Evolutionary conservation across 2,113 vertebrate species (phyloP), one percentile per base, ranked within the genome.

Genomic region (Macroglossus sobrinus): DNA sequence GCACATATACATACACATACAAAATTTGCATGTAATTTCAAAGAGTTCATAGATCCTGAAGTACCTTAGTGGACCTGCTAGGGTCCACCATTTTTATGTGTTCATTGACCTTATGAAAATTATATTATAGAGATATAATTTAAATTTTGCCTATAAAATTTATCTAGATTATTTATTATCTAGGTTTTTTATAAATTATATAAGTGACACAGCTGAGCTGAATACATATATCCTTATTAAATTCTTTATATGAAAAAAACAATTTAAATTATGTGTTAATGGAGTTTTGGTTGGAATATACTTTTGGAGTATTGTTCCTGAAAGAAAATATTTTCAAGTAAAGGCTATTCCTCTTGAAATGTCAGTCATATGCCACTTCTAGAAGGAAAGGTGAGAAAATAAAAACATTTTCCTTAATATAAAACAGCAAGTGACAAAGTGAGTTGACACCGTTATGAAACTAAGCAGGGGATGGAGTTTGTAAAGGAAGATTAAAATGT

Each of bases 401-500:
- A 75, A 93, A 97, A 95, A 95, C 81, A 93, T 96, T 84, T 96
- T 92, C 86, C 78, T 93, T 94, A 96, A 59, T 85, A 74, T 90
- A 85, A 78, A 53, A 92, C 28, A 95, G 61, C 16, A 85, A 66
- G 90, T 91, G 95, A 92, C 80, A 87, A 68, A 93, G 75, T 38
- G 30, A 90, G 16, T 71, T 92, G 96, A 79, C 72, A 59, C 71
- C 43, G 38, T 90, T 61, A 38, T 40, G 61, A 66, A 93, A 47
- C 22, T 15, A 75, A 69, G 64, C 21, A 84, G 75, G 87, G 45
- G 64, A 93, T 66, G 38, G 57, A 71, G 61, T 92, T 92, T 90
- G 88, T 93, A 75, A 84, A 92, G 71, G 66, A 90, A 97, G 66
- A 96, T 81, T 96, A 92, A 96, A 97, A 95, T 93, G 84, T 94